phyloP scores from a whole-genome alignment of 1,140 invertebrate genomes.

The Pygmarrhopalites habei region DNA sequence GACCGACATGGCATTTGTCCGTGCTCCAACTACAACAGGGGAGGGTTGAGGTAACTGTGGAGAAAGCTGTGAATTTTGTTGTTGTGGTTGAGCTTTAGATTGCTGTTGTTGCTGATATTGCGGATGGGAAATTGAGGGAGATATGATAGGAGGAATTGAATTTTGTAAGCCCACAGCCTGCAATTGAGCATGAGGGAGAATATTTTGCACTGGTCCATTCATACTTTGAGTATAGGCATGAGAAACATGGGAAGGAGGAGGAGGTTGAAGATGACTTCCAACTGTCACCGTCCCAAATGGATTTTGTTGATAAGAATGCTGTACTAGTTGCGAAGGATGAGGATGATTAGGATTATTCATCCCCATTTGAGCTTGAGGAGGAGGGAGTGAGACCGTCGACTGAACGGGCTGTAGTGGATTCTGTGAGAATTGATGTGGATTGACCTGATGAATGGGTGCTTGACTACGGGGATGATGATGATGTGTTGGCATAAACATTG shows the following conservation, averaged over 20 bases:
- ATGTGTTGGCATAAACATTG: neutral
- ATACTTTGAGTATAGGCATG: too few species aligned
- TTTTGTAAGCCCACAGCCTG: too few species aligned
- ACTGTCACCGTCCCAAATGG: too few species aligned
- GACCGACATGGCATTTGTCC: neutral
- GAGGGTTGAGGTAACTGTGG: slow-evolving; percentile 1
- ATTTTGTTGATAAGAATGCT: neutral
- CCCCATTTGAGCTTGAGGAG: neutral
- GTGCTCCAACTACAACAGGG: too few species aligned
- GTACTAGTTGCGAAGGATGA: neutral
- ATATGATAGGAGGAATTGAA: too few species aligned
- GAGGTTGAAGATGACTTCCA: too few species aligned
- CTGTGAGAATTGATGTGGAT: neutral
- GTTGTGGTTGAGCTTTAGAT: neutral
- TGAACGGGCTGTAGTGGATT: slow-evolving; percentile 13
- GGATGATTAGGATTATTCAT: neutral
- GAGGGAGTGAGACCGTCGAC: slow-evolving; percentile 7
- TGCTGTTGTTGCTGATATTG: neutral
- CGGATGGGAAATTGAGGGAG: too few species aligned
- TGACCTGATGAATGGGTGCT: neutral
- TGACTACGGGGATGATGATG: neutral
- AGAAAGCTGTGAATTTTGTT: neutral
- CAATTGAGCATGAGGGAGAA: too few species aligned
- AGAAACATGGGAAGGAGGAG: neutral
- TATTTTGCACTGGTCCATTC: too few species aligned